Evolutionary conservation across 1,140 invertebrate genomes (phyloP).

Genomic region (Euglossa dilemma): DNA sequence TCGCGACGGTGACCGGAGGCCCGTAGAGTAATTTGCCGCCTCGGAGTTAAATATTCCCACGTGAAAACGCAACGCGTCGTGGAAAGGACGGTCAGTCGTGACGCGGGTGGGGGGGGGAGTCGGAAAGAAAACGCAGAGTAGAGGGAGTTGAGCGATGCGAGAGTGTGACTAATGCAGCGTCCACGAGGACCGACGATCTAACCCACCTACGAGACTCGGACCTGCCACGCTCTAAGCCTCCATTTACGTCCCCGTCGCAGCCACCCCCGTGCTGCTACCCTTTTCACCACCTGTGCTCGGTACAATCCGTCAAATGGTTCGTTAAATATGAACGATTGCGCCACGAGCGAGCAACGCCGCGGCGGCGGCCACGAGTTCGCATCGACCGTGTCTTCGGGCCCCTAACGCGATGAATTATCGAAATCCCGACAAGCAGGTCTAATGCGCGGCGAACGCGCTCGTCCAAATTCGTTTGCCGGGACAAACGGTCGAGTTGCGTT

Average conservation of each 20-base stretch:
- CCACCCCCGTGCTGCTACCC: neutral
- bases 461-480: conserved; percentile 6
- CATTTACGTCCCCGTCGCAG: conserved; percentile 27
- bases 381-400: conserved; percentile 27
- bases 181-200: conserved; percentile 55
- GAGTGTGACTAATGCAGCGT: conserved; percentile 73
- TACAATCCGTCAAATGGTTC: conserved; percentile 69
- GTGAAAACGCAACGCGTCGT: conserved; percentile 65
- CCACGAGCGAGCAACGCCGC: conserved; percentile 1
- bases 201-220: conserved; percentile 29
- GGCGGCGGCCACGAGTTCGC: too few species aligned
- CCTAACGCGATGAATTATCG: conserved; percentile 48
- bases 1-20: too few species aligned
- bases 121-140: neutral
- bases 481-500: neutral
- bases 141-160: conserved; percentile 64
- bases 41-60: conserved; percentile 72
- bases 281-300: conserved; percentile 7
- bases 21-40: conserved; percentile 67
- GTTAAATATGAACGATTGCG: conserved; percentile 72
- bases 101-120: neutral
- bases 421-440: conserved; percentile 42
- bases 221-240: conserved; percentile 25
- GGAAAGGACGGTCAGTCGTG: conserved; percentile 10
- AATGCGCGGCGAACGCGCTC: conserved; percentile 27